Base-by-base conservation (phyloP, 2,888 invertebrate species). In the Syritta pipiens region DNA sequence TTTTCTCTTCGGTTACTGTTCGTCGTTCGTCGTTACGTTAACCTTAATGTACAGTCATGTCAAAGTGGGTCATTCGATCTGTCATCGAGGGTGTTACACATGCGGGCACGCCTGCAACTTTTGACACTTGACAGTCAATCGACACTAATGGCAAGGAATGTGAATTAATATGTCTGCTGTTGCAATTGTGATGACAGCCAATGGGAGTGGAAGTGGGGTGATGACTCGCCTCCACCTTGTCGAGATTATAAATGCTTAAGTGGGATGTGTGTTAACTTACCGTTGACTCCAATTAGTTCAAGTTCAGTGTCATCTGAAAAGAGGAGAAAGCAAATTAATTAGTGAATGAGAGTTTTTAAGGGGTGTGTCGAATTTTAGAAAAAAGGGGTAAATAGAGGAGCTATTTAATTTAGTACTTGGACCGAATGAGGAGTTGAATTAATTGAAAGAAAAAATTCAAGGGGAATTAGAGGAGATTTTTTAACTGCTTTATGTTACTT, bases 51-150 rank as follows among this genome's bases (percentile, higher is more conserved):
- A 67, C 51, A 30, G 30, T n/a, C n/a, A 10, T 60, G 77, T 65
- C 65, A 77, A 77, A 60, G 48, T 77, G 60, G 77, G 77, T 72
- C 72, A 77, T 48, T 77, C 53, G 19, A 77, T 72, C 65, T 77
- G 77, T 72, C 71, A 65, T 60, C 51, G 48, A 22, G n/a, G 65
- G 53, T 53, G 55, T 53, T n/a, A n/a, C 53, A 28, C 57, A 77
- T 59, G 20, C 30, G 53, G 46, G 65, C 65, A 65, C 59, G 65
- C 60, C 72, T 72, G 22, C n/a, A n/a, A n/a, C n/a, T n/a, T n/a
- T n/a, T n/a, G n/a, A n/a, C n/a, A n/a, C n/a, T n/a, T n/a, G n/a
- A n/a, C n/a, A n/a, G n/a, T n/a, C 22, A 57, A 28, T 63, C n/a
- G 35, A 71, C 53, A 5, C 20, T 65, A 57, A 49, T 68, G 42